phyloP scores from a whole-genome alignment of 2,113 vertebrate species.

The Gobius niger region DNA sequence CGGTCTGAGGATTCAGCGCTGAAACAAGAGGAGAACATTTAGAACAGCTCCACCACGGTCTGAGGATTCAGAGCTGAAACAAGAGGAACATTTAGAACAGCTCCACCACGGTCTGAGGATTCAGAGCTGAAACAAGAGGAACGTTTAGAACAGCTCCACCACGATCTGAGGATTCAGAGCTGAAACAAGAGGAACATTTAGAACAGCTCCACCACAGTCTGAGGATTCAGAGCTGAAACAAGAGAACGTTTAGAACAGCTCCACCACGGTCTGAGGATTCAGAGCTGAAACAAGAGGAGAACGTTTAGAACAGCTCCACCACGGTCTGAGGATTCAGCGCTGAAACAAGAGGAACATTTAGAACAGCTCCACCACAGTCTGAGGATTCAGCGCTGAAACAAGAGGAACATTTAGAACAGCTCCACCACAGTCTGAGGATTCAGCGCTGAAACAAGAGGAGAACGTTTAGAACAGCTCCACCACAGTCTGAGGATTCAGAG shows the following conservation, averaged over 20 bases:
- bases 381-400: conserved; percentile 79
- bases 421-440: too few species aligned
- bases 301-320: conserved; percentile 88
- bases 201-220: conserved; percentile 73
- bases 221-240: conserved; percentile 23
- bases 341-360: conserved; percentile 69
- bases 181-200: conserved; percentile 39
- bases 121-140: conserved; percentile 70
- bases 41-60: conserved; percentile 92
- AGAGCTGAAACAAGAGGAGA: conserved; percentile 71
- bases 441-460: too few species aligned
- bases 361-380: conserved; percentile 92
- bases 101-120: conserved; percentile 89
- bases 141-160: conserved; percentile 88
- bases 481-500: too few species aligned
- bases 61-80: conserved; percentile 82
- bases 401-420: neutral
- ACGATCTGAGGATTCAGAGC: conserved; percentile 86
- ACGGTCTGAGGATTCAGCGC: conserved; percentile 86
- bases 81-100: conserved; percentile 81
- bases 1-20: conserved; percentile 85
- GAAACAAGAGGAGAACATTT: conserved; percentile 57
- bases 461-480: too few species aligned
- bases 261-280: conserved; percentile 87
- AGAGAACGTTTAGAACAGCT: conserved; percentile 84